Evolutionary conservation across 2,888 invertebrate species (phyloP), one percentile per base, ranked within the genome.

Genomic region (Heliconius ismenius): DNA sequence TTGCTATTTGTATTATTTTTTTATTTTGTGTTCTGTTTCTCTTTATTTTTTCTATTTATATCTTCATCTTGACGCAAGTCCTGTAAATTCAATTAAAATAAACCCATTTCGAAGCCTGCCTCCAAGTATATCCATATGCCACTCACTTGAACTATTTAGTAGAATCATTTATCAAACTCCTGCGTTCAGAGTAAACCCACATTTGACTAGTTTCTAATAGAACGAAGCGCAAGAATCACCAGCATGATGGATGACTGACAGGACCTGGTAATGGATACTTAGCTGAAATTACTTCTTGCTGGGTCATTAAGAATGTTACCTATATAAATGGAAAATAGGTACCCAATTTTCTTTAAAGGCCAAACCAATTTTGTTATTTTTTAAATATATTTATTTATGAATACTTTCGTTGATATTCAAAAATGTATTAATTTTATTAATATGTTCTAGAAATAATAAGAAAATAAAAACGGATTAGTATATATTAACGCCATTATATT

Each of bases 211-310:
- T 75, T 60, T 39, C 73, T 80, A 80, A 80, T 80, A 77, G 74
- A 76, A 76, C 69, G 73, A 74, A 74, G 76, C 62, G 72, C 58
- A 68, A 62, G 76, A 60, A 70, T 64, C 70, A 70, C 72, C 72
- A 28, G 69, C 24, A 68, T 78, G 79, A 80, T 80, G 77, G 74
- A 80, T 80, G 75, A 76, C 78, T 78, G 78, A 80, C 78, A 77
- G 26, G 73, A 39, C 43, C 76, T 78, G 74, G 76, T 76, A 76
- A 75, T 78, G 78, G 69, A 79, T 79, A 77, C 73, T 32, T 73
- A 54, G 32, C 43, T 43, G 43, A 69, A 67, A 63, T 32, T 64
- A 58, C 36, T 77, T 76, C 68, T 75, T 54, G 63, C 28, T 28
- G 60, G 69, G 63, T 69, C 64, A 49, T 36, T 73, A 36, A 54